Evolutionary conservation across 1,140 invertebrate species (phyloP).

Genomic region (Trinorchestia longiramus): DNA sequence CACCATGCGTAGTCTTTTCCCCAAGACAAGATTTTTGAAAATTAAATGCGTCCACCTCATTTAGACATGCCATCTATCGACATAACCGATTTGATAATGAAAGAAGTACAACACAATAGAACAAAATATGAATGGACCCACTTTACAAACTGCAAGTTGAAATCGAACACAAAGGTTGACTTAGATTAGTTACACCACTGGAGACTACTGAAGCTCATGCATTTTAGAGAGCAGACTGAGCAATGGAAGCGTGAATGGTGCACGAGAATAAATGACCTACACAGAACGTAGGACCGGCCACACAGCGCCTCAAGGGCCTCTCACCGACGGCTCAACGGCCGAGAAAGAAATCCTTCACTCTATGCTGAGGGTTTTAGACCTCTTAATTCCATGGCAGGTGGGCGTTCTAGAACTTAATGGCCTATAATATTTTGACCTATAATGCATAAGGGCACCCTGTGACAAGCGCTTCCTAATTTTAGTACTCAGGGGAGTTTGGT

Average conservation of each 20-base stretch:
- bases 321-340: no score
- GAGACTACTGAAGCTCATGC: not conserved
- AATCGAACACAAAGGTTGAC: not conserved
- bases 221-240: not conserved
- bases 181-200: not conserved
- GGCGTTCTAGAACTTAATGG: no score
- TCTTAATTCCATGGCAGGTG: no score
- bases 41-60: not conserved
- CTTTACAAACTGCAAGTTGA: not conserved
- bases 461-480: no score
- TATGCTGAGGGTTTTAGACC: no score
- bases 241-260: not conserved
- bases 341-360: no score
- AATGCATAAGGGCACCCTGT: no score
- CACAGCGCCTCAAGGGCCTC: no score
- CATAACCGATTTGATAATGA: not conserved
- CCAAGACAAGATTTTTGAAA: not conserved
- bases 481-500: no score
- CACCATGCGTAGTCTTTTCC: not conserved
- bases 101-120: not conserved
- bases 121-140: not conserved
- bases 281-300: no score
- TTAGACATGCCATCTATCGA: not conserved
- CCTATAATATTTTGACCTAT: no score
- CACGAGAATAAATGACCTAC: not conserved